Conservation (phyloP, 30 jellyfish, hydroid and myxozoan genomes). For the Aurelia coerulea region DNA sequence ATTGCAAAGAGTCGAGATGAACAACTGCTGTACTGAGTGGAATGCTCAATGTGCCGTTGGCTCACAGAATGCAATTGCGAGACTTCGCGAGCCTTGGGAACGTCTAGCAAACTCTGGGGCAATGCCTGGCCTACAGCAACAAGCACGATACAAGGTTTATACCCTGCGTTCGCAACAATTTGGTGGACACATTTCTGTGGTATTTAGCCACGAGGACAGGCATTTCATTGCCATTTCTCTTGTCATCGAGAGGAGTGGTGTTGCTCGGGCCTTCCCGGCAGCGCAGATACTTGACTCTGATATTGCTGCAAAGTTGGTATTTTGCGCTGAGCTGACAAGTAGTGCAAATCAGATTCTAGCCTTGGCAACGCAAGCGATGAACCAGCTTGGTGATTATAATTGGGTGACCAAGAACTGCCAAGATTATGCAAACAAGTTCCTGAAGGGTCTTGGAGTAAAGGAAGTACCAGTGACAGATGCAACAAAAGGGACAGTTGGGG, state of each 20-base stretch:
- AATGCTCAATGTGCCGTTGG: background rate
- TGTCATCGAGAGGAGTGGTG: background rate
- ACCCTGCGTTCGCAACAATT: background rate
- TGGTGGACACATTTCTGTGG: constrained; percentile 1
- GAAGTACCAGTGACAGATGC: background rate
- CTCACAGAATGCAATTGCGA: background rate
- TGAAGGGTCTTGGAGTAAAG: background rate
- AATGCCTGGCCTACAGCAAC: background rate
- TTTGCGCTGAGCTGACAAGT: background rate
- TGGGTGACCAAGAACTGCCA: constrained; percentile 1
- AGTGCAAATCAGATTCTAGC: background rate
- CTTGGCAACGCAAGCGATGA: background rate
- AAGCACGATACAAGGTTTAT: background rate
- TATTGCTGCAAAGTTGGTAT: background rate
- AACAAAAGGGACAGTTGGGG: background rate
- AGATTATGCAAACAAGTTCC: background rate
- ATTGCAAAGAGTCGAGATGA: no score
- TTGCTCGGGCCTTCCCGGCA: background rate
- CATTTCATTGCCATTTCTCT: background rate
- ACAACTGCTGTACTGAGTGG: background rate
- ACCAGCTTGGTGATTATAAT: background rate
- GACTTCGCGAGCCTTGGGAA: constrained; percentile 7
- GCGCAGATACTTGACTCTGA: background rate
- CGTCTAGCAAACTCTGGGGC: background rate
- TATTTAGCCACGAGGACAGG: background rate